These are phyloP conservation scores for Sylvilagus floridanus DNA, from an alignment of 2,797 vertebrate species.

Conservation along the genomic window DNA sequence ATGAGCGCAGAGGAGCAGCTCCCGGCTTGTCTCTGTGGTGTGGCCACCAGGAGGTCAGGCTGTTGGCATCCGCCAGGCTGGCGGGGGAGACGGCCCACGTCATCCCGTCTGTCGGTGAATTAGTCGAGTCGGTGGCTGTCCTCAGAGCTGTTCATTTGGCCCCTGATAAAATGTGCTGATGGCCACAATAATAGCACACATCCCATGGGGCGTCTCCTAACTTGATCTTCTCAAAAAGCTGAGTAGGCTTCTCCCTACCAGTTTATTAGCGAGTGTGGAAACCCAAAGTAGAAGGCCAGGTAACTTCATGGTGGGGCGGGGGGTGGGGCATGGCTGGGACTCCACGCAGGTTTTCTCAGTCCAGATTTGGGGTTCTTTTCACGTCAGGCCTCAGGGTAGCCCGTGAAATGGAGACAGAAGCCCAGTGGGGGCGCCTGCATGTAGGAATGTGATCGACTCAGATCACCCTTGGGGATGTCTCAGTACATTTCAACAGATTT, in stretches of 20 bases:
- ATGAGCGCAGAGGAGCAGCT: neutral
- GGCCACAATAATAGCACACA: neutral
- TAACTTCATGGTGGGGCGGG: neutral
- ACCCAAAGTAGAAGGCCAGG: neutral
- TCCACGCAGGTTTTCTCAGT: neutral
- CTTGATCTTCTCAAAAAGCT: neutral
- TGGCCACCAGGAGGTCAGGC: fast-evolving
- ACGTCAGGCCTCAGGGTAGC: neutral
- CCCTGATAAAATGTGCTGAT: neutral
- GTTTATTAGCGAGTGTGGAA: neutral
- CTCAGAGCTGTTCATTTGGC: neutral
- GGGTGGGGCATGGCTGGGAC: neutral
- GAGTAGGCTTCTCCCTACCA: neutral
- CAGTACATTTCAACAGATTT: neutral
- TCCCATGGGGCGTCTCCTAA: neutral
- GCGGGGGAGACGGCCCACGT: neutral
- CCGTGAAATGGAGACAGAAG: neutral
- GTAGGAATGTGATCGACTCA: neutral
- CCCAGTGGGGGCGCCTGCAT: fast-evolving
- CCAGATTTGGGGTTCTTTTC: neutral
- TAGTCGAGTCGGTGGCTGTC: neutral
- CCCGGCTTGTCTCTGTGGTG: neutral
- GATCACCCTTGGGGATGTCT: neutral
- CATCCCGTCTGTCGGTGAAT: neutral
- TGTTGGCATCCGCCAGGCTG: neutral